phyloP scores from a whole-genome alignment of 1,140 invertebrate species.

The Diploscapter pachys region DNA sequence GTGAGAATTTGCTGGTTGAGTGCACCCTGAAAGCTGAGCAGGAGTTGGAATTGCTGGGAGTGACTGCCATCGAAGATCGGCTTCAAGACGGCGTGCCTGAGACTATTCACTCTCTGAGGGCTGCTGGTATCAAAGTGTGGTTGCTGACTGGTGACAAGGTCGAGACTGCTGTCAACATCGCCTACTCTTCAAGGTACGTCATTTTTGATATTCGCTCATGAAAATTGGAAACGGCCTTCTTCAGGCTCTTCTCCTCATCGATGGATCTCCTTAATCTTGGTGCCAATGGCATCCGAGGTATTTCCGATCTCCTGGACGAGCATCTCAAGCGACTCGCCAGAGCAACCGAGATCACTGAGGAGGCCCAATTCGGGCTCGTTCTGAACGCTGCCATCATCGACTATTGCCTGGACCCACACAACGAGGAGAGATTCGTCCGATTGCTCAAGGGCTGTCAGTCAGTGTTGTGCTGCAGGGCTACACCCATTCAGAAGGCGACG shows the following conservation, averaged over 20 bases:
- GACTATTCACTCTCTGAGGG: conserved; percentile 75
- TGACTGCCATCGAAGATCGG: conserved; percentile 89
- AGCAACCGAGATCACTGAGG: conserved; percentile 20
- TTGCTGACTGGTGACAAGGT: conserved; percentile 94
- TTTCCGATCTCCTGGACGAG: conserved; percentile 27
- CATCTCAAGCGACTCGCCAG: conserved; percentile 28
- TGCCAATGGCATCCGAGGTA: conserved; percentile 23
- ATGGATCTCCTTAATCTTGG: conserved; percentile 66
- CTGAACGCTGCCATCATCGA: conserved; percentile 69
- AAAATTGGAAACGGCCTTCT: not conserved
- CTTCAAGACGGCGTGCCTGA: conserved; percentile 83
- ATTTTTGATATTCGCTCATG: not conserved
- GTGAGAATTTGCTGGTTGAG: conserved; percentile 25
- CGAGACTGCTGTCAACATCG: conserved; percentile 94
- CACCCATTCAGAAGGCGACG: conserved; percentile 83
- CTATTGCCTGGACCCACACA: conserved; percentile 61
- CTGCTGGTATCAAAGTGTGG: conserved; percentile 90
- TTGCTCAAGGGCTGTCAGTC: conserved; percentile 30
- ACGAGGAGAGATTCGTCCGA: conserved; percentile 31
- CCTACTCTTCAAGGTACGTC: conserved; percentile 76
- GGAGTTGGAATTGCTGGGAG: conserved; percentile 64
- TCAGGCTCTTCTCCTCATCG: conserved; percentile 73
- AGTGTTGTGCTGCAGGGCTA: conserved; percentile 67
- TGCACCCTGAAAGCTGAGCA: conserved; percentile 66
- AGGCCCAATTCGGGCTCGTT: conserved; percentile 65